A percentile compares a stretch with the other conserved stretches of the same genome.
These are phyloP conservation scores for Acanthornis magna DNA, from an alignment of 2,797 vertebrate species.

Conservation along the genomic window DNA sequence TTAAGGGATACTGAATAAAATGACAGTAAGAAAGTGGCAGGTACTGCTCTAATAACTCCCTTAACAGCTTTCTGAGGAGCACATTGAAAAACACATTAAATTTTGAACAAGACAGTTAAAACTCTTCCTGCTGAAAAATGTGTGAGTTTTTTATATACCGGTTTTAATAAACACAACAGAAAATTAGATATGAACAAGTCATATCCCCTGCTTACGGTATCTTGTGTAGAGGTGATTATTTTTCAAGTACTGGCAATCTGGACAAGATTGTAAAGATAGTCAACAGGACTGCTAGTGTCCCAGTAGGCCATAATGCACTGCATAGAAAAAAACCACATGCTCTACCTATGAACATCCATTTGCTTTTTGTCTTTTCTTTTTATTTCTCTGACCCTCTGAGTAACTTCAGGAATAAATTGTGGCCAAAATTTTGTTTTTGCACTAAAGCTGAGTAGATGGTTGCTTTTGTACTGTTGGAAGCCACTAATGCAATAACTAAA, in stretches of 20 bases:
- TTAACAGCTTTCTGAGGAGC: neutral
- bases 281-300: neutral
- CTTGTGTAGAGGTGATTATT: neutral
- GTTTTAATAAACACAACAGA: slow-evolving; percentile 7
- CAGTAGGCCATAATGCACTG: neutral
- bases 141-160: neutral
- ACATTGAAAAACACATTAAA: neutral
- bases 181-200: neutral
- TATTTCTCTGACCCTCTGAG: neutral
- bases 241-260: neutral
- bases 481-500: slow-evolving; percentile 18
- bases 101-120: neutral
- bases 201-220: neutral
- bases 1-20: slow-evolving; percentile 4
- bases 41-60: slow-evolving; percentile 5
- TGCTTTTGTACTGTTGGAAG: neutral
- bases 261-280: neutral
- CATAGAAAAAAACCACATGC: neutral
- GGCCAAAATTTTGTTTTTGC: slow-evolving; percentile 11
- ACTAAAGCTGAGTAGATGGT: neutral
- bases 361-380: neutral
- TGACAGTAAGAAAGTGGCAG: neutral
- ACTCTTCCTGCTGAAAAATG: neutral
- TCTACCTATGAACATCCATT: neutral
- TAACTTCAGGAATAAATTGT: slow-evolving; percentile 1